Percentiles rank a stretch among this genome's conserved stretches.
These are phyloP conservation scores for Melanophora roralis DNA, from an alignment of 2,888 invertebrate genomes.

Conservation along the genomic window DNA sequence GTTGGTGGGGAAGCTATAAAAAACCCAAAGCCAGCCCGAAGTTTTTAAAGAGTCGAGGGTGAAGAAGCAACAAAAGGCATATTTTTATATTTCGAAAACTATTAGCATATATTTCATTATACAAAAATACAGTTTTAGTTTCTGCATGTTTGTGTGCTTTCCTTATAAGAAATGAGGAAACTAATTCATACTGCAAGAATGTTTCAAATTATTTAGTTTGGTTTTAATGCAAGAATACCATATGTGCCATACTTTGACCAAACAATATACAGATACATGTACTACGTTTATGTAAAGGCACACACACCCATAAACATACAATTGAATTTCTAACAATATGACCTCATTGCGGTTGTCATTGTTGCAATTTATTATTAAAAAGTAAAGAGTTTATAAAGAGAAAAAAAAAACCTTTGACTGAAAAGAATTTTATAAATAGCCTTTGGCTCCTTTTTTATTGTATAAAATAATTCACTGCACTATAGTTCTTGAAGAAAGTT, in stretches of 20 bases:
- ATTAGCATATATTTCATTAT: conserved; percentile 53
- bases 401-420: conserved; percentile 4
- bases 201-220: conserved; percentile 15
- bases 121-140: conserved; percentile 18
- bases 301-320: conserved; percentile 29
- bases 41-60: not conserved
- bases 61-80: conserved; percentile 24
- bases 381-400: conserved; percentile 17
- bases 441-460: conserved; percentile 47
- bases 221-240: conserved; percentile 19
- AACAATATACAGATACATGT: conserved; percentile 15
- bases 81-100: conserved; percentile 30
- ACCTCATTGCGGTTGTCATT: conserved; percentile 63
- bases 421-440: conserved; percentile 57
- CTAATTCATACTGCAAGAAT: conserved; percentile 20
- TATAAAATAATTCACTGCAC: conserved; percentile 22
- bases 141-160: not conserved
- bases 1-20: conserved; percentile 38
- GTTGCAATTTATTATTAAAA: conserved; percentile 61
- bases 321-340: conserved; percentile 60
- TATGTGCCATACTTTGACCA: conserved; percentile 36
- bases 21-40: not conserved
- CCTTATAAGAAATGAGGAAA: conserved; percentile 31
- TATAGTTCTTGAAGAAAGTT: conserved; percentile 32
- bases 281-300: no score